Evolutionary conservation across 1,140 invertebrate species (phyloP).

Genomic region (Tetramorium parvispinum): DNA sequence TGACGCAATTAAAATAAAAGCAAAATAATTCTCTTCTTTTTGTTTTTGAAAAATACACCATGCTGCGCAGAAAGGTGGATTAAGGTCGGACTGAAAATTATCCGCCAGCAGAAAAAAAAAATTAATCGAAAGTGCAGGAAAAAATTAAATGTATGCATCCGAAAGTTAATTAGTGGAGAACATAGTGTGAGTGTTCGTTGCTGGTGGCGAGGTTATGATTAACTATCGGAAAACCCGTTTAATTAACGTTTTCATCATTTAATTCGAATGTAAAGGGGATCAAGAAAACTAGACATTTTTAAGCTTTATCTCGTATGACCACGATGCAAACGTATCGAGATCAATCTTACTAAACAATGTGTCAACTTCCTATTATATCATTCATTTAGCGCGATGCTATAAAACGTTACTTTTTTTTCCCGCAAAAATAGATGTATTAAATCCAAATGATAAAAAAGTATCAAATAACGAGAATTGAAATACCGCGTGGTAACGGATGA

Average conservation of each 20-base stretch:
- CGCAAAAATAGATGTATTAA: not conserved
- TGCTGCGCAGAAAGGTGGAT: not conserved
- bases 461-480: constrained; percentile 5
- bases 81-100: constrained; percentile 8
- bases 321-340: not conserved
- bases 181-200: not conserved
- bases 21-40: not conserved
- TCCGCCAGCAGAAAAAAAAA: not conserved
- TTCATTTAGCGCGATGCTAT: not conserved
- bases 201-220: not conserved
- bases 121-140: constrained; percentile 2
- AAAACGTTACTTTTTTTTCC: not conserved
- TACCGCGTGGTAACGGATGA: not conserved
- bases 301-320: constrained; percentile 10
- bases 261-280: constrained; percentile 7
- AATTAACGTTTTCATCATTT: constrained; percentile 28
- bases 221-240: constrained; percentile 11
- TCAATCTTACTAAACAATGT: constrained; percentile 19
- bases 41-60: not conserved
- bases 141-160: constrained; percentile 17
- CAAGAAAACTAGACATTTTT: constrained; percentile 13
- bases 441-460: not conserved
- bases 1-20: not conserved
- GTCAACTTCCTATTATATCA: constrained; percentile 11
- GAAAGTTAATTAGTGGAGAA: constrained; percentile 14